phyloP scores from a whole-genome alignment of 1,140 invertebrate species.

The Homarus americanus region DNA sequence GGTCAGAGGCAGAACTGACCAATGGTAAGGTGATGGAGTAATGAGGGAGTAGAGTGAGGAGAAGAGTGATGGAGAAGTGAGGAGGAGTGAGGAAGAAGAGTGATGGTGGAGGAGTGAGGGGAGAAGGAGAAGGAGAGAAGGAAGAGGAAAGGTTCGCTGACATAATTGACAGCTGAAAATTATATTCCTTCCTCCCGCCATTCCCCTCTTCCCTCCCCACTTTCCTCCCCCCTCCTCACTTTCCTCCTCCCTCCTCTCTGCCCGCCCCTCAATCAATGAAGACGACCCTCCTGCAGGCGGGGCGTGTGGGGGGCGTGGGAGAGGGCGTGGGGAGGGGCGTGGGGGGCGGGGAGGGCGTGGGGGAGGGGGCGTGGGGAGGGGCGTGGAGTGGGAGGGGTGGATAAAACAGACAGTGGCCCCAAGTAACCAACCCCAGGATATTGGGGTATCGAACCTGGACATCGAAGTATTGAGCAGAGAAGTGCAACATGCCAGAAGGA shows the following conservation, averaged over 20 bases:
- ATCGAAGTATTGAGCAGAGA: conserved; percentile 33
- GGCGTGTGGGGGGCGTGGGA: not conserved
- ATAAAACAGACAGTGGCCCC: conserved; percentile 22
- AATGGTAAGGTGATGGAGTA: no score
- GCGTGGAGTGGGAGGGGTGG: not conserved
- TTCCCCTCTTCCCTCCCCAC: not conserved
- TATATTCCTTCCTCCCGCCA: not conserved
- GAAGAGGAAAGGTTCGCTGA: not conserved
- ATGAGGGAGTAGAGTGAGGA: not conserved
- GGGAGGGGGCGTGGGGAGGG: not conserved
- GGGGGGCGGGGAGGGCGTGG: not conserved
- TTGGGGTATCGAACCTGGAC: conserved; percentile 38
- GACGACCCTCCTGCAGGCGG: not conserved
- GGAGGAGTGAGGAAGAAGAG: not conserved
- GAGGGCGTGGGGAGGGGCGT: no score
- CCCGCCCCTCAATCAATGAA: conserved; percentile 23
- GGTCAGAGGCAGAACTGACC: no score
- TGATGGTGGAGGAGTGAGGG: not conserved
- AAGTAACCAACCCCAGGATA: conserved; percentile 27
- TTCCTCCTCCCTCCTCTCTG: not conserved
- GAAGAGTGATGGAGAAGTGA: not conserved
- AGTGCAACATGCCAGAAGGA: not conserved
- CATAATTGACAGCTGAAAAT: no score
- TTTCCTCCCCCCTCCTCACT: not conserved
- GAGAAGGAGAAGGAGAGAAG: no score